Evolutionary conservation across 2,888 invertebrate species (phyloP).

Genomic region (Ornithoptera alexandrae): DNA sequence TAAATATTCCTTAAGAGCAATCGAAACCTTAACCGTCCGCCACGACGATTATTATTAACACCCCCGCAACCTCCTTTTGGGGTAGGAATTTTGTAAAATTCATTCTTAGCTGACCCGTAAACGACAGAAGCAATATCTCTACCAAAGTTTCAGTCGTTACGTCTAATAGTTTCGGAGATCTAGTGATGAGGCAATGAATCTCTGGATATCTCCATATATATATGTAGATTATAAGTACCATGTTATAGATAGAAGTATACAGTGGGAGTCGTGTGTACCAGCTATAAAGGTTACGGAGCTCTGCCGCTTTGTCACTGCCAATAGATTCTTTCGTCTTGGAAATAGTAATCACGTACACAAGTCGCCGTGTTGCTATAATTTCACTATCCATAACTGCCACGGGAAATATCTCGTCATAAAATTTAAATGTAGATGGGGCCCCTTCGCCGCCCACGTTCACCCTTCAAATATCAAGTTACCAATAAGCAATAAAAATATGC

Average conservation of each 20-base stretch:
- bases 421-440: constrained; percentile 20
- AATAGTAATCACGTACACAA: constrained; percentile 29
- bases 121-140: too few species aligned
- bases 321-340: background rate
- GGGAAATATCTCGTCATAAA: constrained; percentile 26
- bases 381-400: constrained; percentile 27
- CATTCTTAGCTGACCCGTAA: too few species aligned
- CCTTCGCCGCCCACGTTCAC: constrained; percentile 23
- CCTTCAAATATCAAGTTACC: constrained; percentile 33
- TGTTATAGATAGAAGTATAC: background rate
- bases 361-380: constrained; percentile 26
- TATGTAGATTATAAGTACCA: too few species aligned
- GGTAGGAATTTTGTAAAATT: too few species aligned
- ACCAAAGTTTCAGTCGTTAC: too few species aligned
- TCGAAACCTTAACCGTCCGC: too few species aligned
- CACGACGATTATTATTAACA: too few species aligned
- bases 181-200: too few species aligned
- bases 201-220: too few species aligned
- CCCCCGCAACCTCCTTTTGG: too few species aligned
- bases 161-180: too few species aligned
- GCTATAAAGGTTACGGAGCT: background rate
- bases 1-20: too few species aligned
- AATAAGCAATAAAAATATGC: constrained; percentile 34
- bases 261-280: background rate
- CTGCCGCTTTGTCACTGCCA: constrained; percentile 9